These are phyloP conservation scores for Nemotelus nigrinus DNA, from an alignment of 2,888 invertebrate species.

Conservation along the genomic window DNA sequence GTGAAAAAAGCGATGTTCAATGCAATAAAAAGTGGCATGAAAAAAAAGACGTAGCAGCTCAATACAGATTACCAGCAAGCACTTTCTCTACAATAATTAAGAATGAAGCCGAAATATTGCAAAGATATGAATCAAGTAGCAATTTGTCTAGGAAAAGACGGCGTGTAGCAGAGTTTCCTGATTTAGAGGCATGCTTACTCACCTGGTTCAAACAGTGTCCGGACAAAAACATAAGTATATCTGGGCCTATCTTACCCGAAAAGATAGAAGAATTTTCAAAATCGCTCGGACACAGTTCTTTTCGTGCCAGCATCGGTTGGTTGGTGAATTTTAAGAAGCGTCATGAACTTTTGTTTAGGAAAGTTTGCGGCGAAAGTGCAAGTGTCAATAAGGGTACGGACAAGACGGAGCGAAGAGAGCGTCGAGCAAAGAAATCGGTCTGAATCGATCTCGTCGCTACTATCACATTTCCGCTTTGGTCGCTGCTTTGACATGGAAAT, in stretches of 20 bases:
- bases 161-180: background rate
- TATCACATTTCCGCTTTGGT: too few relatives aligned
- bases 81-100: constrained; percentile 11
- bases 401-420: too few relatives aligned
- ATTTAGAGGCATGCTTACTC: background rate
- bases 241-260: background rate
- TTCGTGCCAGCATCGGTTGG: constrained; percentile 8
- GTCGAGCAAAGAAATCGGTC: too few relatives aligned
- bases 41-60: background rate
- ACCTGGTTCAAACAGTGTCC: background rate
- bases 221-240: background rate
- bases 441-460: too few relatives aligned
- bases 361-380: constrained; percentile 25
- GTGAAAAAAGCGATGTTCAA: too few relatives aligned
- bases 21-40: too few relatives aligned
- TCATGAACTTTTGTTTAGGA: background rate
- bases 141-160: background rate
- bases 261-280: background rate
- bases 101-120: too few relatives aligned
- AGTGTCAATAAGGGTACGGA: background rate
- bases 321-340: constrained; percentile 47
- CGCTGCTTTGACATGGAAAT: too few relatives aligned
- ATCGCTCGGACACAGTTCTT: background rate
- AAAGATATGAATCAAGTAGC: too few relatives aligned
- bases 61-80: constrained; percentile 8